Percentiles rank a stretch among this genome's conserved stretches.
Conservation (phyloP, 2,797 vertebrate species). For the Carapus acus region DNA sequence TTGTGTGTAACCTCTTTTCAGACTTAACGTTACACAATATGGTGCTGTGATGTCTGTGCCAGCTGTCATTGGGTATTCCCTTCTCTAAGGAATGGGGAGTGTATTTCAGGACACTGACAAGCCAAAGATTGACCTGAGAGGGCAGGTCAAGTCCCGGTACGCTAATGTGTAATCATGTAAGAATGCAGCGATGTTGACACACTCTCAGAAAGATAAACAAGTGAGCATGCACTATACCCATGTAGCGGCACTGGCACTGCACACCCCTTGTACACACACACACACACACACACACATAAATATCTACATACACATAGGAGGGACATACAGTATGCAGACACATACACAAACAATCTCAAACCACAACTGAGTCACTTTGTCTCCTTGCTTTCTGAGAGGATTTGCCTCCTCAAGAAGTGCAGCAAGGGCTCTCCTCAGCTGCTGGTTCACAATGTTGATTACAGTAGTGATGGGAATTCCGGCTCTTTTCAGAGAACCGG, state of each 20-base stretch:
- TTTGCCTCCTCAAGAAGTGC: slow-evolving; percentile 58
- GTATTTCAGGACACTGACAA: slow-evolving; percentile 50
- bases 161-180: slow-evolving; percentile 43
- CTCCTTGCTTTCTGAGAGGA: slow-evolving; percentile 69
- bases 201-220: slow-evolving; percentile 17
- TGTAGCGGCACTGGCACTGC: slow-evolving; percentile 1
- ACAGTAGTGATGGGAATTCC: too few species aligned
- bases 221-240: slow-evolving; percentile 21
- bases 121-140: slow-evolving; percentile 64
- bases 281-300: slow-evolving; percentile 45
- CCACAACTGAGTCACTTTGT: slow-evolving; percentile 74
- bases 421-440: slow-evolving; percentile 53
- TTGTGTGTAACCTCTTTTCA: too few species aligned
- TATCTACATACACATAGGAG: too few species aligned
- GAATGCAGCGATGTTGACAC: slow-evolving; percentile 25
- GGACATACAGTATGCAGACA: slow-evolving; percentile 9
- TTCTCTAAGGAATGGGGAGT: slow-evolving; percentile 18
- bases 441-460: slow-evolving; percentile 56
- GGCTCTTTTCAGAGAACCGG: too few species aligned
- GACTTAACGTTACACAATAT: slow-evolving; percentile 46
- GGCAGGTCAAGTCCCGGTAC: slow-evolving; percentile 37
- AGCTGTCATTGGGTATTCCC: slow-evolving; percentile 50
- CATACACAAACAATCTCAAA: slow-evolving; percentile 61
- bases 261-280: neutral
- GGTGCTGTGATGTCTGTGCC: slow-evolving; percentile 34